Conservation (phyloP, 2,888 invertebrate genomes). For the Sylvicola cinctus region DNA sequence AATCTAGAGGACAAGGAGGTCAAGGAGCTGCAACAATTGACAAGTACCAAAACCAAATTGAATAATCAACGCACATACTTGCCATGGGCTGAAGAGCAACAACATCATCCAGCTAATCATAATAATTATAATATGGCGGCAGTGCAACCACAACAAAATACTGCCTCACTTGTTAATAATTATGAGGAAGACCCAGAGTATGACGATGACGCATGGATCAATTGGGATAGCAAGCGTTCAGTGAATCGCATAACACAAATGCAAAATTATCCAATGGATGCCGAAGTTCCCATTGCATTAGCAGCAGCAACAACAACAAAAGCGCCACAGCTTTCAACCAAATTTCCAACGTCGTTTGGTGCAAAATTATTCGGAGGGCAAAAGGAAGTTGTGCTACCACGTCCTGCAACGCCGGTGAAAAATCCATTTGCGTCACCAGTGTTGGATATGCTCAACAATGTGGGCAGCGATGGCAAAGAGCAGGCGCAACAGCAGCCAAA, state of each 20-base stretch:
- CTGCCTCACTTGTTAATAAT: constrained; percentile 6
- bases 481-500: constrained; percentile 8
- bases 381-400: constrained; percentile 40
- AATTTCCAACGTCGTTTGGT: constrained; percentile 3
- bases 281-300: constrained; percentile 2
- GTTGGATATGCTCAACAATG: constrained; percentile 26
- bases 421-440: constrained; percentile 32
- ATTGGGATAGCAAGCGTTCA: constrained; percentile 27
- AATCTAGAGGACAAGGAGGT: constrained; percentile 42
- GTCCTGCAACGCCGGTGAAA: constrained; percentile 33
- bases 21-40: constrained; percentile 38
- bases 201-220: constrained; percentile 25
- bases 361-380: constrained; percentile 27
- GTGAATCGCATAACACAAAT: constrained; percentile 5
- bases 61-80: constrained; percentile 18
- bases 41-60: constrained; percentile 27
- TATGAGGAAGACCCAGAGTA: constrained; percentile 12
- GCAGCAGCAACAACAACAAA: constrained; percentile 23
- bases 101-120: background rate
- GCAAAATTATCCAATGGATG: constrained; percentile 6
- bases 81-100: constrained; percentile 8
- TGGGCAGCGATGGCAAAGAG: constrained; percentile 8
- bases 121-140: background rate
- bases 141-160: background rate
- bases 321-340: constrained; percentile 15